Evolutionary conservation across 2,888 invertebrate species (phyloP).

Genomic region (Parnassius mnemosyne): DNA sequence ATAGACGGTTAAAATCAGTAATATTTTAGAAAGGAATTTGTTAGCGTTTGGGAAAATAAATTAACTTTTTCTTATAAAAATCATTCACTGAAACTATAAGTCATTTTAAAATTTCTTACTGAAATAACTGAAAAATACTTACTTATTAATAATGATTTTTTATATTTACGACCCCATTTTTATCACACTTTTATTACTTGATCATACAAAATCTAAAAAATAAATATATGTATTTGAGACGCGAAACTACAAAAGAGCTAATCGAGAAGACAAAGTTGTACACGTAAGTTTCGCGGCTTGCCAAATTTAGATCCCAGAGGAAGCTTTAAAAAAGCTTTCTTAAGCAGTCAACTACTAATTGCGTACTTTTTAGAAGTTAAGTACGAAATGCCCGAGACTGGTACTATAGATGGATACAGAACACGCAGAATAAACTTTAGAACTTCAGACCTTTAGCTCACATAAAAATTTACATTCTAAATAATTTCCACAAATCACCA

Average conservation of each 20-base stretch:
- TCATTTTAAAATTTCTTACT: no score
- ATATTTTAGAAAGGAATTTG: no score
- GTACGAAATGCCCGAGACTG: not conserved
- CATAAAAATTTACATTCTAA: slow-evolving; percentile 11
- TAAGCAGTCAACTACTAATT: slow-evolving; percentile 25
- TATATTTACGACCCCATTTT: not conserved
- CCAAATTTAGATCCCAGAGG: slow-evolving; percentile 20
- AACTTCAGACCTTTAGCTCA: slow-evolving; percentile 4
- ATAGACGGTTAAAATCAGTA: no score
- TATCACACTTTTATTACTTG: no score
- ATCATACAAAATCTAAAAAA: not conserved
- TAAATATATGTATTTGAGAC: slow-evolving; percentile 10
- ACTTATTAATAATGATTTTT: not conserved
- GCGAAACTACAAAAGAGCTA: slow-evolving; percentile 14
- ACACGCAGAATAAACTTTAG: slow-evolving; percentile 9
- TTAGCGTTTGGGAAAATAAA: no score
- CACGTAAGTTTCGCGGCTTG: slow-evolving; percentile 15
- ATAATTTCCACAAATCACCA: not conserved
- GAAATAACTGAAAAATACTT: no score
- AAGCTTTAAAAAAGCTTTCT: slow-evolving; percentile 25
- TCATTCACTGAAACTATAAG: no score
- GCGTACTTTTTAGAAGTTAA: slow-evolving; percentile 22
- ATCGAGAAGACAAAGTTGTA: slow-evolving; percentile 14
- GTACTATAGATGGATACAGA: slow-evolving; percentile 17
- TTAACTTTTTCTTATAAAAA: no score